phyloP scores from a whole-genome alignment of 2,113 vertebrate genomes.

The Tachysurus vachellii region DNA sequence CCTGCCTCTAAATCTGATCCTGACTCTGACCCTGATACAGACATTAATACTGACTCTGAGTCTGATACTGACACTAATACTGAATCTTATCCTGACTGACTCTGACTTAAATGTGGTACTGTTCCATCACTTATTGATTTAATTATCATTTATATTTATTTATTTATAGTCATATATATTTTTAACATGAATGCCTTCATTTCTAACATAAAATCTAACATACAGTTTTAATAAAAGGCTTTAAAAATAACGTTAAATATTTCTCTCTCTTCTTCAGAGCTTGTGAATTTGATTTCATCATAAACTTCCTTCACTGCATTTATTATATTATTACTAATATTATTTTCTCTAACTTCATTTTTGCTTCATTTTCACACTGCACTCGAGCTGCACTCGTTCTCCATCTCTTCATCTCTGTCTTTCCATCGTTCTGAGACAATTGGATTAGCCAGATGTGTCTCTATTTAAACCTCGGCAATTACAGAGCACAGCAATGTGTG shows the following conservation, averaged over 20 bases:
- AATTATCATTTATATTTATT: neutral
- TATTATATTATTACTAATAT: no score
- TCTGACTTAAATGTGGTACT: neutral
- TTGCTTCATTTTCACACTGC: conserved; percentile 44
- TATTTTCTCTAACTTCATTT: conserved; percentile 49
- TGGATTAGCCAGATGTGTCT: conserved; percentile 76
- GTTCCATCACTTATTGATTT: neutral
- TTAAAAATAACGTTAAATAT: no score
- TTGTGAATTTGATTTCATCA: conserved; percentile 3
- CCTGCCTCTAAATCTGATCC: no score
- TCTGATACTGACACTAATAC: neutral
- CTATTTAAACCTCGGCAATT: conserved; percentile 74
- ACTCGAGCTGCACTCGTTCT: conserved; percentile 8
- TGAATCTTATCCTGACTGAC: neutral
- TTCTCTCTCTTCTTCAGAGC: conserved; percentile 21
- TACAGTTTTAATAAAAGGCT: neutral
- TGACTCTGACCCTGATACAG: neutral
- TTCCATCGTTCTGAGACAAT: conserved; percentile 70
- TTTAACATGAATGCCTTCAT: neutral
- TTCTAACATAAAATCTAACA: neutral
- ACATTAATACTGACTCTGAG: neutral
- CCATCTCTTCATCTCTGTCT: conserved; percentile 65
- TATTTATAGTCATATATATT: neutral
- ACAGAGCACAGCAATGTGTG: conserved; percentile 56
- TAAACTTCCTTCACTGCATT: neutral